These are phyloP conservation scores for Paguma larvata DNA, from an alignment of 2,797 vertebrate species.

Conservation along the genomic window DNA sequence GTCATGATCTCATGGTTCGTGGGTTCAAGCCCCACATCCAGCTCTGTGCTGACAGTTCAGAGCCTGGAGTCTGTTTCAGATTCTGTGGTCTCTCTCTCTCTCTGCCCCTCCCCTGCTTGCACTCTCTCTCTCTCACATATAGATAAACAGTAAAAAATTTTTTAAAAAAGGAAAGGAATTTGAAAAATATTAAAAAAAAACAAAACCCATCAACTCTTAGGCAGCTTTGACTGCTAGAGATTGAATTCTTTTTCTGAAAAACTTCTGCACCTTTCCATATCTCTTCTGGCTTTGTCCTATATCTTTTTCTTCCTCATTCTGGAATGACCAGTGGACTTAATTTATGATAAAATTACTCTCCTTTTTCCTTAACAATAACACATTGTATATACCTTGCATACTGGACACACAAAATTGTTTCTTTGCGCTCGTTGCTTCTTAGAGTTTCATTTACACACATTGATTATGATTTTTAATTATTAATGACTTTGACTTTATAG, in stretches of 20 bases:
- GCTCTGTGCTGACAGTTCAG: no score
- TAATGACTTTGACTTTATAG: not conserved
- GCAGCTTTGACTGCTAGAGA: not conserved
- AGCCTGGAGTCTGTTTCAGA: no score
- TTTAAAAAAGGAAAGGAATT: no score
- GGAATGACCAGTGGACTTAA: not conserved
- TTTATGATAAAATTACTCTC: not conserved
- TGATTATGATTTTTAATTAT: not conserved
- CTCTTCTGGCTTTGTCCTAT: not conserved
- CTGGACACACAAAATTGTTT: not conserved
- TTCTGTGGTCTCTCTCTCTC: no score
- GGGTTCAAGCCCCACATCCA: no score
- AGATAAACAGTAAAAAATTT: no score
- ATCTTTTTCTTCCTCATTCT: not conserved
- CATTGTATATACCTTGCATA: not conserved
- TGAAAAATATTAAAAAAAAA: no score
- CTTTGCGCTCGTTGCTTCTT: not conserved
- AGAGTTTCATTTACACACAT: not conserved
- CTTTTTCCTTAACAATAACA: not conserved
- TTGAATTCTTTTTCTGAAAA: slow-evolving; percentile 3
- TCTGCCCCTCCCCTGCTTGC: no score
- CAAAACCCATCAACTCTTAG: not conserved
- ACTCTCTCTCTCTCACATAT: no score
- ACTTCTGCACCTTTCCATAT: not conserved
- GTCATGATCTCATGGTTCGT: no score